These are phyloP conservation scores for Procambarus virginalis DNA, from an alignment of 1,140 invertebrate genomes.

Conservation along the genomic window DNA sequence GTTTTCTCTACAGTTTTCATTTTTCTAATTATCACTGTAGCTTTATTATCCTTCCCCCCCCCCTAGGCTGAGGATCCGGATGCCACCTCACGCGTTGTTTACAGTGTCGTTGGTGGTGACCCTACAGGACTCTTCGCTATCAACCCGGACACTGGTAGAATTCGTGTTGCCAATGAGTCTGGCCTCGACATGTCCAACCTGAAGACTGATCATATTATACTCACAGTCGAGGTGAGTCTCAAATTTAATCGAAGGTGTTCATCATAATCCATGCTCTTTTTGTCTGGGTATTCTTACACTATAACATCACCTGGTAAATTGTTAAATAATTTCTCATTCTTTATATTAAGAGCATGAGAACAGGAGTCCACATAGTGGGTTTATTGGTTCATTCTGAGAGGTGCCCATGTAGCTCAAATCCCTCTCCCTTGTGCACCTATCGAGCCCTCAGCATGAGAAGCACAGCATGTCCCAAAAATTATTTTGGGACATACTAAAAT, in stretches of 20 bases:
- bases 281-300: neutral
- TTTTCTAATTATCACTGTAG: conserved; percentile 17
- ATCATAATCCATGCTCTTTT: too few species aligned
- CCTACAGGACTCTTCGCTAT: conserved; percentile 81
- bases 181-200: conserved; percentile 80
- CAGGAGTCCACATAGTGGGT: too few species aligned
- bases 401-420: too few species aligned
- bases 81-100: conserved; percentile 85
- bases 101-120: conserved; percentile 82
- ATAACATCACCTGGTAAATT: neutral
- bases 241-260: too few species aligned
- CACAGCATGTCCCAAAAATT: too few species aligned
- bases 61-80: conserved; percentile 86
- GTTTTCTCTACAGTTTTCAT: neutral
- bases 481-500: too few species aligned
- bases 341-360: too few species aligned
- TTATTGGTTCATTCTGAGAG: too few species aligned
- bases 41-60: conserved; percentile 70
- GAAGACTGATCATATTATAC: conserved; percentile 77
- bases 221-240: conserved; percentile 73
- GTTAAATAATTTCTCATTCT: too few species aligned
- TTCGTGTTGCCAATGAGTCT: conserved; percentile 79
- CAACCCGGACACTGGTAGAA: conserved; percentile 81
- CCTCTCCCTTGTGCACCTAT: too few species aligned
- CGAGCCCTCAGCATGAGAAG: too few species aligned